Conservation (phyloP, 2,888 invertebrate genomes). For the Chaetogeoica ovagalla region DNA sequence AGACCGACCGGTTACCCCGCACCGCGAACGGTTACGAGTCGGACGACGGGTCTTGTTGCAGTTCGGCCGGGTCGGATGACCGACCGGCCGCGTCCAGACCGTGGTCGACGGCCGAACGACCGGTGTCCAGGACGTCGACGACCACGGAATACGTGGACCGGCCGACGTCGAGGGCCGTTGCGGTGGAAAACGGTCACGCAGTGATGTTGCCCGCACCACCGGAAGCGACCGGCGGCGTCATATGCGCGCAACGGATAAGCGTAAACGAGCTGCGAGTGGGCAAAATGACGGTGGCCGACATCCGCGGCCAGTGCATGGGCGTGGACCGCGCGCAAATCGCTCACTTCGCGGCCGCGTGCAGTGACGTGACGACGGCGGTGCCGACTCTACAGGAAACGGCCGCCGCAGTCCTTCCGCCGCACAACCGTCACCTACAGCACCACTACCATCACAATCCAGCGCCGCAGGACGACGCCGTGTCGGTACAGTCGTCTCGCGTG, state of each 20-base stretch:
- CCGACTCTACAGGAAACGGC: not conserved
- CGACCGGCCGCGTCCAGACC: not conserved
- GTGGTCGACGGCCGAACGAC: not conserved
- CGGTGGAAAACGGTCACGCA: conserved; percentile 2
- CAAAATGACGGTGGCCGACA: conserved; percentile 74
- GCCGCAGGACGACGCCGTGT: conserved; percentile 18
- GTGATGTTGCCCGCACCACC: too few species aligned
- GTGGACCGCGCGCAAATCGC: conserved; percentile 24
- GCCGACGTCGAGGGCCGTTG: conserved; percentile 25
- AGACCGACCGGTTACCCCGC: conserved; percentile 84
- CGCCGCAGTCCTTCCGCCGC: not conserved
- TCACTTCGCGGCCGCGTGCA: not conserved
- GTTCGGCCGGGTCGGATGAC: not conserved
- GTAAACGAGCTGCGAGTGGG: conserved; percentile 79
- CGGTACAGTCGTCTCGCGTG: conserved; percentile 47
- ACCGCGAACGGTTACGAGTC: not conserved
- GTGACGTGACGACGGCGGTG: not conserved
- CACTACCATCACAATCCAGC: too few species aligned
- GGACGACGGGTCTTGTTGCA: not conserved
- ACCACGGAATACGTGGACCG: conserved; percentile 20
- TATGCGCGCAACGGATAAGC: conserved; percentile 68
- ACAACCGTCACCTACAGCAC: not conserved
- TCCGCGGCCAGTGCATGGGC: conserved; percentile 70
- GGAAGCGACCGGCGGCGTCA: conserved; percentile 15
- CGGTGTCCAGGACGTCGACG: conserved; percentile 16